Base-by-base conservation (phyloP, 2,888 invertebrate genomes). In the Pecten maximus region DNA sequence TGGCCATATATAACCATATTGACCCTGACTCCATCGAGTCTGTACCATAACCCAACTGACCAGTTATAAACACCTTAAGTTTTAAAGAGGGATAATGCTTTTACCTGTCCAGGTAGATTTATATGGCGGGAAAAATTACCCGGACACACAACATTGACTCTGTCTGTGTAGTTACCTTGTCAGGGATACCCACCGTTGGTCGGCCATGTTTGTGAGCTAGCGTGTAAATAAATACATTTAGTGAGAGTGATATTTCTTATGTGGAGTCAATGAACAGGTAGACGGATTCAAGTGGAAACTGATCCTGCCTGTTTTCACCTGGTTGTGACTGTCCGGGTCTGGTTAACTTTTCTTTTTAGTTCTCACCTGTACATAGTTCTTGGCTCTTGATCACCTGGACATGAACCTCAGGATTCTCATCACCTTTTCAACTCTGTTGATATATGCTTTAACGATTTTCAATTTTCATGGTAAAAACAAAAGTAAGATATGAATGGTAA, bases 211-310 rank as follows among this genome's bases (percentile, higher is more conserved):
- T 74, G 8, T 35, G 74, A 74, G 74, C 74, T 74, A 35, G 74
- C 28, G 74, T 74, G 74, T 74, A 74, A 74, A 74, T 74, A 74
- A 74, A 74, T 74, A 74, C 74, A 74, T 74, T n/a, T 74, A 74
- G 35, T 3, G 74, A 74, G 35, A 74, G 74, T 74, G 74, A 74
- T 74, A 35, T 74, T 3, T 54, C n/a, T 8, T 35, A 1, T 74
- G 35, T 28, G 35, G 74, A 74, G 74, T 74, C 74, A 74, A 35
- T 74, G 74, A 74, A 35, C 6, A 74, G 74, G 74, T 35, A 74
- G 74, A 74, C 74, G 10, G 74, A 19, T 74, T 35, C 19, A 19
- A 54, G 50, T 54, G 35, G 74, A 74, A 74, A 28, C 28, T 10
- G 4, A 74, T 74, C 74, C 35, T 12, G 15, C 35, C 74, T 74